Evolutionary conservation across 2,888 invertebrate species (phyloP).

Genomic region (Melinaea marsaeus): DNA sequence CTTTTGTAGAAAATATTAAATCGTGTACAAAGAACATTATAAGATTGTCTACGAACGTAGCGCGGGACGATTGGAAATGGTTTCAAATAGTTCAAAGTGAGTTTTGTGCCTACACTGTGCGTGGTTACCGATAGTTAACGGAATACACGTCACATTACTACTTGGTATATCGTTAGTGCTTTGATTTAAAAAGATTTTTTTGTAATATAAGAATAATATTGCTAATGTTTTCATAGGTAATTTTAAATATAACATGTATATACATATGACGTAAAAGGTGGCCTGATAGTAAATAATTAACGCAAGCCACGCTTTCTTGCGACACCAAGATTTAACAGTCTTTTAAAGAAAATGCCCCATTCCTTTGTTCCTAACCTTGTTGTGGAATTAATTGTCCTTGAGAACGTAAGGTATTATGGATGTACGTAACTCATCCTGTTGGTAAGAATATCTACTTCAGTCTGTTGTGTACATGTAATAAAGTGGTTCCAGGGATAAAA

Average conservation of each 20-base stretch:
- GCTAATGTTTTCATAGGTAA: too few species aligned
- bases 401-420: too few species aligned
- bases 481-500: too few species aligned
- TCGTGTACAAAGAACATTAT: conserved; percentile 41
- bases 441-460: too few species aligned
- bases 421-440: too few species aligned
- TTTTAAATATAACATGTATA: too few species aligned
- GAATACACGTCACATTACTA: conserved; percentile 31
- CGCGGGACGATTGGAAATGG: conserved; percentile 64
- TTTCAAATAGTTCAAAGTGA: conserved; percentile 59
- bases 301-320: neutral
- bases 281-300: neutral
- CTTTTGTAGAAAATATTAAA: conserved; percentile 16
- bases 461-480: too few species aligned
- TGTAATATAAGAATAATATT: too few species aligned
- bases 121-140: conserved; percentile 45
- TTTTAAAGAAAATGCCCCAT: neutral
- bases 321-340: neutral
- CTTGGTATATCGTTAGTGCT: too few species aligned
- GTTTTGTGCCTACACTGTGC: conserved; percentile 51
- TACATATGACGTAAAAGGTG: neutral
- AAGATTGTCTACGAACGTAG: conserved; percentile 53
- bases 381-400: neutral
- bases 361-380: too few species aligned
- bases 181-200: too few species aligned